Evolutionary conservation across 2,888 invertebrate genomes (phyloP).

Genomic region (Argyresthia albistria): DNA sequence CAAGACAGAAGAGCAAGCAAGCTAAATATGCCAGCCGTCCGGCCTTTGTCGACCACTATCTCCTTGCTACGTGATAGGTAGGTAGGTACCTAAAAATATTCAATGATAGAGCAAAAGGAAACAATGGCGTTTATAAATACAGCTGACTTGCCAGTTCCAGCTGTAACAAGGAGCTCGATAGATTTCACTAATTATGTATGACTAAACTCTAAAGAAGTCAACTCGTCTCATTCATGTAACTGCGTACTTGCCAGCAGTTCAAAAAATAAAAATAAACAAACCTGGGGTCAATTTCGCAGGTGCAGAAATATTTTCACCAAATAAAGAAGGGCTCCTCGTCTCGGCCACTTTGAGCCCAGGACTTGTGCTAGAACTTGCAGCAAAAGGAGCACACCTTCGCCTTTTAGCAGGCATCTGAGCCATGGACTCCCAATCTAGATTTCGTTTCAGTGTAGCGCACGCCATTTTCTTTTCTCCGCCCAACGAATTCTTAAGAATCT

Average conservation of each 20-base stretch:
- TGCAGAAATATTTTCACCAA: slow-evolving; percentile 85
- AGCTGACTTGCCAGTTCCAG: too few relatives aligned
- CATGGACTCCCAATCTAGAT: slow-evolving; percentile 95
- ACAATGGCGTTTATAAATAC: slow-evolving; percentile 43
- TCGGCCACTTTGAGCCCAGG: slow-evolving; percentile 66
- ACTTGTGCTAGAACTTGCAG: slow-evolving; percentile 71
- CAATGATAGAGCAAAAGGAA: slow-evolving; percentile 33
- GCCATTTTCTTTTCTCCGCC: slow-evolving; percentile 88
- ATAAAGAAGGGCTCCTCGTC: slow-evolving; percentile 80
- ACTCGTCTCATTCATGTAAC: too few relatives aligned
- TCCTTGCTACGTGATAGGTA: background rate
- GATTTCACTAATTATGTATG: too few relatives aligned
- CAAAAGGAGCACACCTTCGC: slow-evolving; percentile 92
- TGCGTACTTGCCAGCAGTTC: too few relatives aligned
- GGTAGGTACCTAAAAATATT: slow-evolving; percentile 31
- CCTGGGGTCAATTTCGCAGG: slow-evolving; percentile 88
- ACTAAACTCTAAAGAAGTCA: too few relatives aligned
- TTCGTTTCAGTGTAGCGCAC: slow-evolving; percentile 97
- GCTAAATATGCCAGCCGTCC: too few relatives aligned
- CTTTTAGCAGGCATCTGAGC: slow-evolving; percentile 90
- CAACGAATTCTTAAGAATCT: slow-evolving; percentile 49
- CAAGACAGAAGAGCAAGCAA: too few relatives aligned
- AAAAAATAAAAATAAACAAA: slow-evolving; percentile 65
- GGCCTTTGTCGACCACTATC: too few relatives aligned
- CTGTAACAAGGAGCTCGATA: too few relatives aligned